These are phyloP conservation scores for Pelvicachromis taeniatus DNA, from an alignment of 2,113 vertebrate genomes.

Conservation along the genomic window DNA sequence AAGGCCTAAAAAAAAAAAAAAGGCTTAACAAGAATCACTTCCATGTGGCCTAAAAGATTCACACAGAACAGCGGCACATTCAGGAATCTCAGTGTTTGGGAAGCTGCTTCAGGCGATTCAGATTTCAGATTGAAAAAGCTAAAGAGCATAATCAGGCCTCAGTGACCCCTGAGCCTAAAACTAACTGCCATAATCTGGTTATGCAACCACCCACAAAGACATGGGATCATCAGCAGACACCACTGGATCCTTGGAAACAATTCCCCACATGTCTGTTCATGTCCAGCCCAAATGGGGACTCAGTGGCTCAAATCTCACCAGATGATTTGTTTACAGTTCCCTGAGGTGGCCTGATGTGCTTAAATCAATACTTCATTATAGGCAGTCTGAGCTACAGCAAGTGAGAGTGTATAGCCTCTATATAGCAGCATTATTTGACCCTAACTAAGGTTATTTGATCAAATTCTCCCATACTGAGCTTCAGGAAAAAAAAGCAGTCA, in stretches of 20 bases:
- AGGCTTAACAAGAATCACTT: neutral
- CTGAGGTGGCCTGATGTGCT: neutral
- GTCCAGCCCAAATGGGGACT: neutral
- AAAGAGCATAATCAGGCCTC: conserved; percentile 19
- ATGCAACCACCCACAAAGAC: conserved; percentile 18
- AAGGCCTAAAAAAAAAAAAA: neutral
- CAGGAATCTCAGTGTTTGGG: conserved; percentile 27
- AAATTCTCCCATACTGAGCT: neutral
- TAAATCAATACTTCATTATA: neutral
- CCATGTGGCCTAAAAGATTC: neutral
- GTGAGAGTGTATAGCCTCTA: neutral
- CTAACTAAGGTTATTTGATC: neutral
- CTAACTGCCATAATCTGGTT: conserved; percentile 47
- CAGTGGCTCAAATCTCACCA: neutral
- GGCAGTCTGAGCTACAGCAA: neutral
- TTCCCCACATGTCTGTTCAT: neutral
- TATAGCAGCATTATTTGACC: neutral
- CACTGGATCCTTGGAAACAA: neutral
- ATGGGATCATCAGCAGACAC: neutral
- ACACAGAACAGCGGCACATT: neutral
- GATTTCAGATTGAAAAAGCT: conserved; percentile 10
- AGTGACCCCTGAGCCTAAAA: conserved; percentile 30
- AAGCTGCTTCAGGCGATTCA: conserved; percentile 25
- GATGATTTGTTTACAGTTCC: neutral
- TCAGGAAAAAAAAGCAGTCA: neutral